Conservation (phyloP, 2,797 vertebrate species). For the Peromyscus attwateri region DNA sequence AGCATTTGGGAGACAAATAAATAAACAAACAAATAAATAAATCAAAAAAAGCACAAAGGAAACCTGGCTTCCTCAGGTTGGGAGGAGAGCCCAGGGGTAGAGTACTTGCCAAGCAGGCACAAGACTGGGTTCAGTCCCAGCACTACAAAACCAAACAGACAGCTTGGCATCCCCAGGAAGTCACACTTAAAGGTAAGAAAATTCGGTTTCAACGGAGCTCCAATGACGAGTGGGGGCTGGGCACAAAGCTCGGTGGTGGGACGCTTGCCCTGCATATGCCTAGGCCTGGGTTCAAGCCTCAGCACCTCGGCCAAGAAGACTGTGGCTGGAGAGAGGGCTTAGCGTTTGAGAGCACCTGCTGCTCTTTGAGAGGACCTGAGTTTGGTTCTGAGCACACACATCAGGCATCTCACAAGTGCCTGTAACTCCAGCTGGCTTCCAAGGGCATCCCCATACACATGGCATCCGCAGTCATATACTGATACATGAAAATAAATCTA, state of each 20-base stretch:
- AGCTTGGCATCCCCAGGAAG: not conserved
- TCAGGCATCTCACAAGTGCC: not conserved
- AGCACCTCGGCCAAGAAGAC: not conserved
- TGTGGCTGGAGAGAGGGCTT: not conserved
- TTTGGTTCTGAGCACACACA: not conserved
- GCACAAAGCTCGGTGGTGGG: not conserved
- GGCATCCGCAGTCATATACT: not conserved
- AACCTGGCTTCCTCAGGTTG: not conserved
- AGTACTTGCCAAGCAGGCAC: not conserved
- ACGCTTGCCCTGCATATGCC: not conserved
- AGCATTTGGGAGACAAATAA: not conserved
- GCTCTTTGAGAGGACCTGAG: not conserved
- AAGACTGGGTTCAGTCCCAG: not conserved
- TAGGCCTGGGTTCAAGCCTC: not conserved
- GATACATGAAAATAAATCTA: not conserved
- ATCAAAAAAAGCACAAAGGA: not conserved
- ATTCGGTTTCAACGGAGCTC: not conserved
- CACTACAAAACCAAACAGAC: not conserved
- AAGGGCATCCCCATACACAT: too few species aligned
- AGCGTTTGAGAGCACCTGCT: not conserved
- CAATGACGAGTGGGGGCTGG: not conserved
- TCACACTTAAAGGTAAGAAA: not conserved
- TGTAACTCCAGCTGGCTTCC: not conserved
- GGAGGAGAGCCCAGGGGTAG: not conserved
- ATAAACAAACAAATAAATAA: too few species aligned